Base-by-base conservation (phyloP, 2,797 vertebrate genomes). In the Champsocephalus esox region DNA sequence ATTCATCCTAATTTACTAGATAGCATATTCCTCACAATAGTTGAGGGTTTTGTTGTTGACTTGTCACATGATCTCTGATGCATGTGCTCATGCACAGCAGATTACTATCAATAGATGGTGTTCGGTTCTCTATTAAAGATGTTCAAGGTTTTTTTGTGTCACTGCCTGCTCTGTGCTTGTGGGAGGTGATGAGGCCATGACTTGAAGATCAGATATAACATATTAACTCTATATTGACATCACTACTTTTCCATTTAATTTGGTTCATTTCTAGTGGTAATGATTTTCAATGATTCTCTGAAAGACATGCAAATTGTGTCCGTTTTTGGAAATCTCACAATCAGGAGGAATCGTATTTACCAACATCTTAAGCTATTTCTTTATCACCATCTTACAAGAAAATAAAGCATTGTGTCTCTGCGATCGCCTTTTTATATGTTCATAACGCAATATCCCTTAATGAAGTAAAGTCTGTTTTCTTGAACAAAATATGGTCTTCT, bases 1-100 rank as follows among this genome's bases (percentile, higher is more conserved):
- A 55, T 58, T 71, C 24, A 64, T 61, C 46, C 45, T 57, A 38
- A 66, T 77, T 69, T 60, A 51, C 50, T n/a, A 5, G 17, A 52
- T 32, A 10, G 17, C 28, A 38, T 52, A 24, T 58, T 52, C 12
- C 3, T 44, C 9, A 28, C 13, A 51, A 5, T 14, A 12, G 44
- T 14, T 48, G n/a, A 12, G 45, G n/a, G 43, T 13, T 28, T 58
- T 12, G 10, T 19, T 24, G 21, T 51, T 14, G 11, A 44, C 52
- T 0, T 6, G 21, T 16, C 16, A 28, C 13, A 44, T 28, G 44
- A n/a, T 21, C n/a, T 13, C 45, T 41, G n/a, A n/a, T 28, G 13
- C 12, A 28, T 61, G 12, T 12, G 57, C 43, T 43, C 45, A 28
- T n/a, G 38, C 19, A 28, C 0, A 13, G 32, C 5, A 1, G n/a